Evolutionary conservation across 1,140 invertebrate genomes (phyloP), one percentile per base, ranked within the genome.

Genomic region (Xylocopa sonorina): DNA sequence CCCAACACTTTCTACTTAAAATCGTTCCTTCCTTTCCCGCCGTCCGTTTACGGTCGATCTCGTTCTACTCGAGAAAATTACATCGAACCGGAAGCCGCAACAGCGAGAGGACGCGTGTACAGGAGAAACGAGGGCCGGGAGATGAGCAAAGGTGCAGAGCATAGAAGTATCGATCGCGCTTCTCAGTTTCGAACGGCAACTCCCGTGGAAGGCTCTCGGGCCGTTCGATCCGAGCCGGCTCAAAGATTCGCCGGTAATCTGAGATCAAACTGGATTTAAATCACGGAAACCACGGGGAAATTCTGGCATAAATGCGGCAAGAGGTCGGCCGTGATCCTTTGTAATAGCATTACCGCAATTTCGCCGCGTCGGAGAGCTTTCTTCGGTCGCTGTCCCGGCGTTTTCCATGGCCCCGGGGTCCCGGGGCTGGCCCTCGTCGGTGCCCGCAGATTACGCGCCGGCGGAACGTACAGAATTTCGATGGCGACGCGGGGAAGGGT

Each of bases 261-360:
- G 34, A 46, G 67, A 63, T 73, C 38, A 55, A 78, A 64, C 48
- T 24, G 14, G 68, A 72, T 71, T 76, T 83, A 72, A 80, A 72
- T 77, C 62, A 46, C 46, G 38, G 34, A 66, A 34, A 57, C 50
- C 2, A 4, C 7, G 27, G 38, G 48, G 60, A 78, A 55, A 78
- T 55, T 69, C 55, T 29, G 24, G 24, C 29, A 71, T 71, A 78
- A 69, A 78, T 58, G 66, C 34, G 43, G 10, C 55, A 10, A 24
- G 21, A 48, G 41, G 48, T 53, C 38, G 16, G 58, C 58, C 43
- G 46, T 60, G 68, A 64, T 78, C 76, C 48, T 78, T 73, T 55
- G 58, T 78, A 78, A 78, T 73, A 57, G 76, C 48, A 73, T 78
- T 73, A 43, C 68, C 46, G 57, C 24, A 71, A 80, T 62, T 80